A percentile compares a stretch with the other conserved stretches of the same genome.
Evolutionary conservation across 2,113 vertebrate genomes (phyloP).

Genomic region (Passerina amoena): DNA sequence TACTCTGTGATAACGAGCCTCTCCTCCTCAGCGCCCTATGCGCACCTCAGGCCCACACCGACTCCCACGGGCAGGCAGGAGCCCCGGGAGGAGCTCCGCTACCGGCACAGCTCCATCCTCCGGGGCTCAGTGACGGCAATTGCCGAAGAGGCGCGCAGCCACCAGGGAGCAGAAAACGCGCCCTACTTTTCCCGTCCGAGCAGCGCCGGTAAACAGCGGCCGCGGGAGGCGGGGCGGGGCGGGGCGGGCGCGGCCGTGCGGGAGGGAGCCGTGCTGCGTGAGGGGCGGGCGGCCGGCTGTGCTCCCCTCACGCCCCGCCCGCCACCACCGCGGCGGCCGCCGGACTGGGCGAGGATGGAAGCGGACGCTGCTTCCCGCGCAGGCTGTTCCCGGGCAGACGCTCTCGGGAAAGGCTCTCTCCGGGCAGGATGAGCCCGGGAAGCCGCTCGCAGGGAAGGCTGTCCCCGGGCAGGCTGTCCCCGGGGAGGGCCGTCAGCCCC

Average conservation of each 20-base stretch:
- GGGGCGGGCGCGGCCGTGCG: background rate
- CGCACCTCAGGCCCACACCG: background rate
- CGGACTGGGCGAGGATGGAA: background rate
- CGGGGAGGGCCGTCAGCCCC: background rate
- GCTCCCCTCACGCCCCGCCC: background rate
- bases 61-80: background rate
- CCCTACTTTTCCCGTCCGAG: fast-evolving
- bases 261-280: background rate
- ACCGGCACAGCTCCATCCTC: background rate
- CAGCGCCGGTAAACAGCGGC: background rate
- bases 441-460: background rate
- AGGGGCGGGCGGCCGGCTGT: background rate
- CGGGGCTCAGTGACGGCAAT: background rate
- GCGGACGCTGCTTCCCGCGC: fast-evolving
- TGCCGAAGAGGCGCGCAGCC: background rate
- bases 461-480: background rate
- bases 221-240: background rate
- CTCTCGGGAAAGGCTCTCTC: background rate
- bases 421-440: background rate
- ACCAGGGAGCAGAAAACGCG: background rate
- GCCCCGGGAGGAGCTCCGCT: background rate
- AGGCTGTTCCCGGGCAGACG: too few species aligned
- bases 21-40: background rate
- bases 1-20: background rate
- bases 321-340: background rate